Conservation (phyloP, 2,888 invertebrate species). For the Cynaeus angustus region DNA sequence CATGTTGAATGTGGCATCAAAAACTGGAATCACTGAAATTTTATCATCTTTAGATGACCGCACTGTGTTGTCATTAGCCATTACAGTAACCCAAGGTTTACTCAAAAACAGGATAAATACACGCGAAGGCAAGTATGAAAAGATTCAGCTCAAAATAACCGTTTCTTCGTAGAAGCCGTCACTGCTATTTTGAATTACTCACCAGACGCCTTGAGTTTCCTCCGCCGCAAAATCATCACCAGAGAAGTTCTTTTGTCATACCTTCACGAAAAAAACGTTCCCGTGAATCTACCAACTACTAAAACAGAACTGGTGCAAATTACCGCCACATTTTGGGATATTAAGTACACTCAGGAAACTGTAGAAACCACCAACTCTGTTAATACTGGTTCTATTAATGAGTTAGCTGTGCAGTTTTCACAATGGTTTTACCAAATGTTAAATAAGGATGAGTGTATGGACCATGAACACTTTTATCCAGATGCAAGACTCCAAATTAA, state of each 20-base stretch:
- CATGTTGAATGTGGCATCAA: conserved; percentile 40
- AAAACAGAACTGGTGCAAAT: conserved; percentile 73
- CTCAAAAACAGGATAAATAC: conserved; percentile 54
- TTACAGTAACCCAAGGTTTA: conserved; percentile 60
- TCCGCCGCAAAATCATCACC: conserved; percentile 73
- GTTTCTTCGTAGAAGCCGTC: conserved; percentile 71
- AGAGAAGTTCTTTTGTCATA: conserved; percentile 75
- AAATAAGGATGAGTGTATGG: conserved; percentile 69
- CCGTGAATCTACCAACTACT: conserved; percentile 71
- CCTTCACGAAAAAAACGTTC: conserved; percentile 71
- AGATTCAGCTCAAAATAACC: not conserved
- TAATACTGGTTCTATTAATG: conserved; percentile 61
- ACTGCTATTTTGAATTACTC: conserved; percentile 73
- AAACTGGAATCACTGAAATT: conserved; percentile 29
- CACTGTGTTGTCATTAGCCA: conserved; percentile 53
- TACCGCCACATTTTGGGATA: conserved; percentile 71
- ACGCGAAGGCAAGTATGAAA: conserved; percentile 54
- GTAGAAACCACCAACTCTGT: not conserved
- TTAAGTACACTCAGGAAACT: conserved; percentile 27
- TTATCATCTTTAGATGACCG: conserved; percentile 32
- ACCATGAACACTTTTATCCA: conserved; percentile 74
- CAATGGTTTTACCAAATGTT: conserved; percentile 76
- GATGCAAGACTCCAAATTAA: conserved; percentile 71
- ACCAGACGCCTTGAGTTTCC: conserved; percentile 70
- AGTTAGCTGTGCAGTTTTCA: conserved; percentile 74